phyloP scores from a whole-genome alignment of 1,140 invertebrate genomes.

The Zaprionus nigranus region DNA sequence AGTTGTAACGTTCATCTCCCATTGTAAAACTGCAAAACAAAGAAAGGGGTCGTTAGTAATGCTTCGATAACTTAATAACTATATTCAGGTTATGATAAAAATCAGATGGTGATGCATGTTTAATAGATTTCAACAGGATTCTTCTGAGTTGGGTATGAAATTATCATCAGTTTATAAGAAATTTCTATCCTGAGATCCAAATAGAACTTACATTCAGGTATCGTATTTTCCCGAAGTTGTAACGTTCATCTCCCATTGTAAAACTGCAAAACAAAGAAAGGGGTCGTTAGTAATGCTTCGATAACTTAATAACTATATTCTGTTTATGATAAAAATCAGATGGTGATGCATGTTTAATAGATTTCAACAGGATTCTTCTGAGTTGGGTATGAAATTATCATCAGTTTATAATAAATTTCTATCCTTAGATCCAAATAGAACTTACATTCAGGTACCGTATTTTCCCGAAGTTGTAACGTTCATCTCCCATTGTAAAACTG shows the following conservation, averaged over 20 bases:
- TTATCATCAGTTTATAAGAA: slow-evolving; percentile 36
- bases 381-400: slow-evolving; percentile 49
- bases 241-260: not conserved
- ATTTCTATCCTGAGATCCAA: too few relatives aligned
- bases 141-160: slow-evolving; percentile 37
- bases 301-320: not conserved
- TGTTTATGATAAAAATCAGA: slow-evolving; percentile 33
- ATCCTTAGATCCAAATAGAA: not conserved
- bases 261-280: not conserved
- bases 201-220: slow-evolving; percentile 18
- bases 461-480: not conserved
- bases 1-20: not conserved
- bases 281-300: not conserved
- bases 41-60: not conserved
- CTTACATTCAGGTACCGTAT: slow-evolving; percentile 1
- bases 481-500: not conserved
- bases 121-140: slow-evolving; percentile 50
- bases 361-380: slow-evolving; percentile 56
- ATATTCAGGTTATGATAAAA: not conserved
- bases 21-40: not conserved
- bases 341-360: slow-evolving; percentile 65
- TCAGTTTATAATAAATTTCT: slow-evolving; percentile 11
- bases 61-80: not conserved
- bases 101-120: slow-evolving; percentile 59
- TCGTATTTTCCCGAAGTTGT: too few relatives aligned